phyloP scores from a whole-genome alignment of 2,113 vertebrate genomes.

The Verasper variegatus region DNA sequence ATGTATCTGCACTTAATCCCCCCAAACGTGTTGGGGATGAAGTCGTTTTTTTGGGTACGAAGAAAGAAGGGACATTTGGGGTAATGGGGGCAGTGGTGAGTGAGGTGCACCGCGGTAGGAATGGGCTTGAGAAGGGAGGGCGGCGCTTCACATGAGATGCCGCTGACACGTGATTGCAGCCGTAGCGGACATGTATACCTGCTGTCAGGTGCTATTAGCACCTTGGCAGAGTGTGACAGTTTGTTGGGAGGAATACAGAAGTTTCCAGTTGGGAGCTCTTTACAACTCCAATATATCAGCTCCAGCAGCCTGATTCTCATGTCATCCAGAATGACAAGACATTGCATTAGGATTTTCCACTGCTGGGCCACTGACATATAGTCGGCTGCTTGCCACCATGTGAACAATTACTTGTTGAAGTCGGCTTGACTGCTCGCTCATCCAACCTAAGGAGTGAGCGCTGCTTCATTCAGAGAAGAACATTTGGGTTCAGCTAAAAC shows the following conservation, averaged over 20 bases:
- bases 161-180: slow-evolving; percentile 29
- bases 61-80: slow-evolving; percentile 30
- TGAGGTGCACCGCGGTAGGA: slow-evolving; percentile 50
- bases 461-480: slow-evolving; percentile 12
- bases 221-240: slow-evolving; percentile 23
- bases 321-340: slow-evolving; percentile 26
- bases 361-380: slow-evolving; percentile 27
- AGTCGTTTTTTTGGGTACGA: slow-evolving; percentile 56
- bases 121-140: slow-evolving; percentile 47
- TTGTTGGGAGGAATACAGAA: slow-evolving; percentile 18
- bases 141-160: slow-evolving; percentile 34
- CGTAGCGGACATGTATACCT: slow-evolving; percentile 24
- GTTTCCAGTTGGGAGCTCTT: slow-evolving; percentile 23
- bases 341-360: slow-evolving; percentile 20
- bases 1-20: slow-evolving; percentile 71
- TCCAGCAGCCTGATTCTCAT: slow-evolving; percentile 16
- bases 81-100: slow-evolving; percentile 23
- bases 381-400: slow-evolving; percentile 28
- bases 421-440: slow-evolving; percentile 2
- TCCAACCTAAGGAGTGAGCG: slow-evolving; percentile 3
- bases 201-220: slow-evolving; percentile 31
- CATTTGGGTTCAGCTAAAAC: slow-evolving; percentile 25
- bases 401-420: slow-evolving; percentile 24
- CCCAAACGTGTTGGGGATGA: slow-evolving; percentile 59
- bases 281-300: neutral